A percentile compares a stretch with the other conserved stretches of the same genome.
Evolutionary conservation across 2,113 vertebrate species (phyloP).

Genomic region (Crocuta crocuta): DNA sequence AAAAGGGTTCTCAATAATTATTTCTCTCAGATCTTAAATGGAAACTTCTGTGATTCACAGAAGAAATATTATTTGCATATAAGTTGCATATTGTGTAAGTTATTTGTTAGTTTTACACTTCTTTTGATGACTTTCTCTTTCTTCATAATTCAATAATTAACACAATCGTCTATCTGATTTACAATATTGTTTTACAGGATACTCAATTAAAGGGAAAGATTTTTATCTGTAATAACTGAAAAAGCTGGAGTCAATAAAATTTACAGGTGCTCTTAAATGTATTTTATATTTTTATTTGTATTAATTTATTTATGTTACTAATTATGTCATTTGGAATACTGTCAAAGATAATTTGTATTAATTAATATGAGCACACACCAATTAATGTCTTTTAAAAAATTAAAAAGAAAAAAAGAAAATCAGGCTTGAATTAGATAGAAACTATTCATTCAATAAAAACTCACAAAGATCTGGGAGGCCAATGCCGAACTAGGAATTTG

Average conservation of each 20-base stretch:
- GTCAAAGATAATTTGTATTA: constrained; percentile 17
- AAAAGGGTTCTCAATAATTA: neutral
- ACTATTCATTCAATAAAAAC: constrained; percentile 2
- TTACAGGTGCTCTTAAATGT: neutral
- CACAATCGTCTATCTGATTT: neutral
- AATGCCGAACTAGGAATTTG: neutral
- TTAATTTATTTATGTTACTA: neutral
- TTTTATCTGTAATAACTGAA: constrained; percentile 42
- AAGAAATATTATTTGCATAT: neutral
- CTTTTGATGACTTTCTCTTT: constrained; percentile 1
- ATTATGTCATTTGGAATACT: constrained; percentile 44
- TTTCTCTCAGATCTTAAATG: neutral
- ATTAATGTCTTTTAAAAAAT: constrained; percentile 25
- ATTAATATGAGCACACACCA: neutral
- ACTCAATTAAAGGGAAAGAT: neutral
- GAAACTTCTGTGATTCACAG: neutral
- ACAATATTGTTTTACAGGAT: neutral
- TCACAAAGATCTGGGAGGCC: neutral
- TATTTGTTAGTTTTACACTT: neutral
- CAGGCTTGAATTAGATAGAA: constrained; percentile 53
- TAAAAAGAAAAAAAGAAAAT: constrained; percentile 21
- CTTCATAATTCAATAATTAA: constrained; percentile 9
- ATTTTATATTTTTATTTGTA: constrained; percentile 34
- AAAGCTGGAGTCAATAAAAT: constrained; percentile 5
- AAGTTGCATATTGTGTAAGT: neutral